Evolutionary conservation across 2,113 vertebrate species (phyloP).

Genomic region (Sphyrna mokarran): DNA sequence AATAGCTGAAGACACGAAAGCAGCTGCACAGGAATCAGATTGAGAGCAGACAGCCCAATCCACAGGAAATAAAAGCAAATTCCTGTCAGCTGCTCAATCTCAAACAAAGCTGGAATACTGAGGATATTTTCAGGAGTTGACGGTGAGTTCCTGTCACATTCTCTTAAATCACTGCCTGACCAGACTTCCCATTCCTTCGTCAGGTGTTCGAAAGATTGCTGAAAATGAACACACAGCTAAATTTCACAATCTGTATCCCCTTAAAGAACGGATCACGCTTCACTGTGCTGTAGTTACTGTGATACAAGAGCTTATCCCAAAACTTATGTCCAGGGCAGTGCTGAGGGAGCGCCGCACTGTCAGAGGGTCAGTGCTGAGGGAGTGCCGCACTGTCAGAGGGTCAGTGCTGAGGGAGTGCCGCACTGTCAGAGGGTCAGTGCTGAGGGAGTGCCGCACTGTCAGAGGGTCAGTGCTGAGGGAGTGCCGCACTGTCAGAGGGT

Average conservation of each 20-base stretch:
- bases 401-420: no score
- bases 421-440: no score
- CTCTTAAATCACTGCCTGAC: background rate
- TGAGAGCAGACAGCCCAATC: background rate
- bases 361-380: no score
- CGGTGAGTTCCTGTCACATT: background rate
- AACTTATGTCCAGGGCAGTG: no score
- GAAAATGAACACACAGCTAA: background rate
- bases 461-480: no score
- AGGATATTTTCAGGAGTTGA: background rate
- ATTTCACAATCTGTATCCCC: background rate
- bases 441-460: no score
- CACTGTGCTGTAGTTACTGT: background rate
- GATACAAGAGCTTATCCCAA: background rate
- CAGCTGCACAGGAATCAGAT: background rate
- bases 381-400: no score
- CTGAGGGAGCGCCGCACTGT: no score
- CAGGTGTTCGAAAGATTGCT: background rate
- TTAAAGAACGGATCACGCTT: background rate
- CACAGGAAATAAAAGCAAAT: background rate
- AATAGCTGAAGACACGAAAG: background rate
- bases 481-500: no score
- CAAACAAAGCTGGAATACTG: no score
- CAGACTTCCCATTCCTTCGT: background rate
- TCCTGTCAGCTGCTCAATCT: background rate